Evolutionary conservation across 2,888 invertebrate species (phyloP).

Genomic region (Orchesellides sinensis): DNA sequence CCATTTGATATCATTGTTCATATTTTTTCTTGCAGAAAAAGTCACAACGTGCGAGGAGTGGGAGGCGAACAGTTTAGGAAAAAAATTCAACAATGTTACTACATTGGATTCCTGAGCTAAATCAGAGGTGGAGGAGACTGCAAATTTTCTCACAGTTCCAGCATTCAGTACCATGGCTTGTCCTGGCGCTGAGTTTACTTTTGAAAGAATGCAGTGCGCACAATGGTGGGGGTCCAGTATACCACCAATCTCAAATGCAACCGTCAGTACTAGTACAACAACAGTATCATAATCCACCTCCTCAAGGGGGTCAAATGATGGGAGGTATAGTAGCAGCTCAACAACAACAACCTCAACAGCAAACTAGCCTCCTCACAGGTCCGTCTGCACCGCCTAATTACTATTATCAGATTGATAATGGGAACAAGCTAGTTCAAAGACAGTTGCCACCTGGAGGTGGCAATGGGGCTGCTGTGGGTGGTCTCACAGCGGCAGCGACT

Average conservation of each 20-base stretch:
- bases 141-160: background rate
- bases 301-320: background rate
- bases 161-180: background rate
- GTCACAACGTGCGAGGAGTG: background rate
- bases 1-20: too few relatives aligned
- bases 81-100: too few relatives aligned
- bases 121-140: background rate
- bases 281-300: background rate
- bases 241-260: background rate
- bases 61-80: too few relatives aligned
- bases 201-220: background rate
- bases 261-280: background rate
- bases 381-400: conserved; percentile 35
- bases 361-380: conserved; percentile 17
- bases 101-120: background rate
- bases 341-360: conserved; percentile 20
- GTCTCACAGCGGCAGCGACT: conserved; percentile 55
- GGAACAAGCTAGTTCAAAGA: conserved; percentile 31
- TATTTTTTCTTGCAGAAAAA: too few relatives aligned
- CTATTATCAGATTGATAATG: conserved; percentile 37
- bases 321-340: too few relatives aligned
- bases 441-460: conserved; percentile 20
- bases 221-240: too few relatives aligned
- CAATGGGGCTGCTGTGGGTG: too few relatives aligned
- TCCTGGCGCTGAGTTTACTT: background rate